These are phyloP conservation scores for Muntiacus reevesi DNA, from an alignment of 2,113 vertebrate genomes.

Conservation along the genomic window DNA sequence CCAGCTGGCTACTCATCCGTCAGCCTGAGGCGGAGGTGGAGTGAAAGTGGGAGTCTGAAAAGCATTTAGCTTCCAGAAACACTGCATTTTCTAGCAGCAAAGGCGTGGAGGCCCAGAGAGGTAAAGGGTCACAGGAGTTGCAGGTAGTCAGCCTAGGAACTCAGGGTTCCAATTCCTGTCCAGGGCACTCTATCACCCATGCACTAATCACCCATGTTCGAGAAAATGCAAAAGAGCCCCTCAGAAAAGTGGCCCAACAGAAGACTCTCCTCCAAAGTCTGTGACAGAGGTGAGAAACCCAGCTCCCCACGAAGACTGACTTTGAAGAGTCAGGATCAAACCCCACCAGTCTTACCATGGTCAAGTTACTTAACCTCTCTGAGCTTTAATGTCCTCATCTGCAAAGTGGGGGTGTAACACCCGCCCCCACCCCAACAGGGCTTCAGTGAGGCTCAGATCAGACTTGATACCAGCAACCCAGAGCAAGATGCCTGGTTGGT, in stretches of 20 bases:
- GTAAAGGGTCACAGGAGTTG: background rate
- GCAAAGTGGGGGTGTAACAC: accelerated
- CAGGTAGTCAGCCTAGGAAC: background rate
- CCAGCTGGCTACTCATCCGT: background rate
- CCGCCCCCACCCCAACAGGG: background rate
- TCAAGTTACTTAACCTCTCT: background rate
- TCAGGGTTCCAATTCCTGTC: background rate
- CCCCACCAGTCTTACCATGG: background rate
- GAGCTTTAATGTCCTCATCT: background rate
- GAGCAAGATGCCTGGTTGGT: background rate
- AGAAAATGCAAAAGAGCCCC: background rate
- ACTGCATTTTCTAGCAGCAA: background rate
- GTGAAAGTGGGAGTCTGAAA: background rate
- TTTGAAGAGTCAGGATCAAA: background rate
- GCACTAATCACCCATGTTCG: too few species aligned
- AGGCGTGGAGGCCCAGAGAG: background rate
- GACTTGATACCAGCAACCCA: background rate
- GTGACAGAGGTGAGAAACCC: background rate
- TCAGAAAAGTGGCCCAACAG: background rate
- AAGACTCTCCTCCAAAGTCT: background rate
- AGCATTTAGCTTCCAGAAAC: background rate
- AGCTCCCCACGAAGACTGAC: background rate
- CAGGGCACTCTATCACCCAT: background rate
- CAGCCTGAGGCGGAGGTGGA: background rate
- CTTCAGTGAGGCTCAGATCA: background rate